A percentile compares a stretch with the other conserved stretches of the same genome.
Conservation (phyloP, 2,888 invertebrate genomes). For the Luffia ferchaultella region DNA sequence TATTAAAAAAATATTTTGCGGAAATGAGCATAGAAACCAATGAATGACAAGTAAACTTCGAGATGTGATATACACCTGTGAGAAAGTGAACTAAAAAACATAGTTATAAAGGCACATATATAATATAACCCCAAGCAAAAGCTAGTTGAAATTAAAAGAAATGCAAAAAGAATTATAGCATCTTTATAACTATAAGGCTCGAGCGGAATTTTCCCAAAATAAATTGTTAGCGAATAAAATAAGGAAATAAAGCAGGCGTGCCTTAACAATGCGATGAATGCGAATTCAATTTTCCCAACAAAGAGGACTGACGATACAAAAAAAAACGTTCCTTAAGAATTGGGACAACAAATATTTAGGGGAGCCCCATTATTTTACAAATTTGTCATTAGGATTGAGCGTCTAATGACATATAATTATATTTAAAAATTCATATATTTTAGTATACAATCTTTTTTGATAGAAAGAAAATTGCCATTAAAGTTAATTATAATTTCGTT, state of each 20-base stretch:
- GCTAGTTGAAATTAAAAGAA: not conserved
- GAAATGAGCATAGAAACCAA: no score
- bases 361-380: not conserved
- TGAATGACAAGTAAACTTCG: no score
- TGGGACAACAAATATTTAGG: not conserved
- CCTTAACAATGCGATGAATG: slow-evolving; percentile 41
- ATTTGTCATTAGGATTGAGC: not conserved
- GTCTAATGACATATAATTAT: not conserved
- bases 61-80: no score
- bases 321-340: slow-evolving; percentile 7
- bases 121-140: no score
- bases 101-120: no score
- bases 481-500: no score
- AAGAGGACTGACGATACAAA: slow-evolving; percentile 32
- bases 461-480: no score
- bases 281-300: slow-evolving; percentile 47
- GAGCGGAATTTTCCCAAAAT: not conserved
- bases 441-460: no score
- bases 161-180: not conserved
- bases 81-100: no score
- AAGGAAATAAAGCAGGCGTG: slow-evolving; percentile 33
- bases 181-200: not conserved
- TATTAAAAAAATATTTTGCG: no score
- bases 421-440: no score
- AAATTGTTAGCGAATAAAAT: slow-evolving; percentile 13